Percentiles rank a stretch among this genome's conserved stretches.
phyloP scores from a whole-genome alignment of 1,140 invertebrate genomes.

The Philopotamus ludificatus region DNA sequence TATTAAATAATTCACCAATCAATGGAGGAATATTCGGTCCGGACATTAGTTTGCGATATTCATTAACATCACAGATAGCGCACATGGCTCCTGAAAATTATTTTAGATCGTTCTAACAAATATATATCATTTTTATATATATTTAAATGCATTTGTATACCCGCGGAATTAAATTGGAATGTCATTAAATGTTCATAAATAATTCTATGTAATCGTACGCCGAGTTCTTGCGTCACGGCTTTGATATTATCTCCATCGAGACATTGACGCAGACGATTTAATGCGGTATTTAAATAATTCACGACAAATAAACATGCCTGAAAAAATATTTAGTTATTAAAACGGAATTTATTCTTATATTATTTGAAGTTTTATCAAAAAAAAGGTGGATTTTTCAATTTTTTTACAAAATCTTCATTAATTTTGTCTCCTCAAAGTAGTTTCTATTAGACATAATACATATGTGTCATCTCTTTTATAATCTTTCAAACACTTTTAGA shows the following conservation, averaged over 20 bases:
- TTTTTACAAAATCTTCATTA: too few species aligned
- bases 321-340: slow-evolving; percentile 40
- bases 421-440: too few species aligned
- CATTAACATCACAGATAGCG: slow-evolving; percentile 97
- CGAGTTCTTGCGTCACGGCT: slow-evolving; percentile 84
- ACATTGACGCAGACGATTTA: slow-evolving; percentile 77
- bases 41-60: slow-evolving; percentile 70
- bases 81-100: slow-evolving; percentile 82
- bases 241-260: slow-evolving; percentile 94
- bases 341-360: too few species aligned
- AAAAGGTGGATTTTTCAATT: too few species aligned
- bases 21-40: slow-evolving; percentile 69
- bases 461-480: too few species aligned
- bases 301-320: slow-evolving; percentile 88
- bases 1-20: slow-evolving; percentile 88
- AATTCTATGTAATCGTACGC: slow-evolving; percentile 86
- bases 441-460: too few species aligned
- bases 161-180: slow-evolving; percentile 94
- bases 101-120: not conserved
- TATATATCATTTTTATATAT: slow-evolving; percentile 13
- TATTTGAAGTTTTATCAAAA: too few species aligned
- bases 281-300: slow-evolving; percentile 76
- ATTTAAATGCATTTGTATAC: slow-evolving; percentile 49
- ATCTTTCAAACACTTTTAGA: too few species aligned
- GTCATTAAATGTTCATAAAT: slow-evolving; percentile 94